Evolutionary conservation across 2,888 invertebrate species (phyloP).

Genomic region (Chymomyza fuscimana): DNA sequence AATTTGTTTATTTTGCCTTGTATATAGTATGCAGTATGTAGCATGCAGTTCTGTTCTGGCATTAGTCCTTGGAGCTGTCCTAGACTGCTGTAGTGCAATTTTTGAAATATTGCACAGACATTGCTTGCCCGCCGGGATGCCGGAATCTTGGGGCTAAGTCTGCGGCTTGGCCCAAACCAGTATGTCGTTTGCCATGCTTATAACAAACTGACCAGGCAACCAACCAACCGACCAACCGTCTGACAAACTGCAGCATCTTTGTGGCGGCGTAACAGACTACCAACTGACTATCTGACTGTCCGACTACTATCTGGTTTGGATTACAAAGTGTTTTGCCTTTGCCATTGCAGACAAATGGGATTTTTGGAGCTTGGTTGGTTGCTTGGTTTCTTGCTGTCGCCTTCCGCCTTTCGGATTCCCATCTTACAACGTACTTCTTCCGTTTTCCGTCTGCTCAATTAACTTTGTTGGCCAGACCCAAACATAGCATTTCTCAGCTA

Average conservation of each 20-base stretch:
- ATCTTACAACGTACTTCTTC: neutral
- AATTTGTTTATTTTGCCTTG: conserved; percentile 34
- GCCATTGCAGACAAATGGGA: conserved; percentile 40
- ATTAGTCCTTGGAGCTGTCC: neutral
- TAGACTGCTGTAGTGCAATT: conserved; percentile 13
- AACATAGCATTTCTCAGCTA: conserved; percentile 40
- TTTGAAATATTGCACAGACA: conserved; percentile 27
- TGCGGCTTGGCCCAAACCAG: neutral
- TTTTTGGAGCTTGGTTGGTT: conserved; percentile 34
- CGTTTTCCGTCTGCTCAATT: conserved; percentile 35
- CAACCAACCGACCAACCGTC: neutral
- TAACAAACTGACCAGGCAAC: neutral
- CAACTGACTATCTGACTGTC: neutral
- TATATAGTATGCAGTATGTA: conserved; percentile 9
- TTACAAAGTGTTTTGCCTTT: conserved; percentile 2
- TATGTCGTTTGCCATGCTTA: neutral
- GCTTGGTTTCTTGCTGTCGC: neutral
- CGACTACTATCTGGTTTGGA: neutral
- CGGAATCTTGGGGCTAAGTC: neutral
- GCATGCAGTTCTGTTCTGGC: neutral
- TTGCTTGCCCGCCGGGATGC: neutral
- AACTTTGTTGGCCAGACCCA: conserved; percentile 41
- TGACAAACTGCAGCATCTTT: neutral
- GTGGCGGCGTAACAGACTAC: neutral
- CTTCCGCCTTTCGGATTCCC: conserved; percentile 19